Evolutionary conservation across 2,113 vertebrate species (phyloP), one percentile per base, ranked within the genome.

Genomic region (Austrofundulus limnaeus): DNA sequence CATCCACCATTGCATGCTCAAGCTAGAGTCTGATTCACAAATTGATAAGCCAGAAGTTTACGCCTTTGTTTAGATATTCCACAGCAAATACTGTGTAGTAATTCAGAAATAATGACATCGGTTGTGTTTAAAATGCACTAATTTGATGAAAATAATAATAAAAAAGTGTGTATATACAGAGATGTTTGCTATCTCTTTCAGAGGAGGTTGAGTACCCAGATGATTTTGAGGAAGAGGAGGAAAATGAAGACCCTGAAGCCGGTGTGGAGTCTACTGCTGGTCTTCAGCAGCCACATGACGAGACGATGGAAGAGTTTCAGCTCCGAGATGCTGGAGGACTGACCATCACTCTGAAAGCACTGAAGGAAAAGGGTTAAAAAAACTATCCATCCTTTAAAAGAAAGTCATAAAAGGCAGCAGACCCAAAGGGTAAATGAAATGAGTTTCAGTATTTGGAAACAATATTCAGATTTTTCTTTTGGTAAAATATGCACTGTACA

Each of bases 181-280:
- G 2, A 7, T 28, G 25, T 50, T 39, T 23, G 43, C 63, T 61
- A 17, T 64, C 11, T 38, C 69, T 77, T 17, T 70, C 66, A 15
- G 86, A 84, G 12, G 62, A 69, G 8, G 34, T n/a, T 0, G 90
- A 92, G 17, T 93, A 93, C 63, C 81, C 89, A 0, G 92, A 93
- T 83, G 90, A 94, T 77, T 94, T 93, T 56, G 93, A 94, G 76
- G 92, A 92, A 64, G 73, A 65, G 3, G 90, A 91, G n/a, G 82
- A 47, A 45, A 58, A 82, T 1, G 83, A 82, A 2, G 87, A 91
- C 5, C 45, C 59, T 5, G 86, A 90, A 5, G 50, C 60, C 4
- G 85, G 84, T 47, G 66, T 64, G n/a, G 70, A 78, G 24, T 81
- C 71, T 1, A 80, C 46, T 79, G 59, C 24, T 19, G 69, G 66